These are phyloP conservation scores for Polypedilum vanderplanki DNA, from an alignment of 1,140 invertebrate genomes.

Conservation along the genomic window DNA sequence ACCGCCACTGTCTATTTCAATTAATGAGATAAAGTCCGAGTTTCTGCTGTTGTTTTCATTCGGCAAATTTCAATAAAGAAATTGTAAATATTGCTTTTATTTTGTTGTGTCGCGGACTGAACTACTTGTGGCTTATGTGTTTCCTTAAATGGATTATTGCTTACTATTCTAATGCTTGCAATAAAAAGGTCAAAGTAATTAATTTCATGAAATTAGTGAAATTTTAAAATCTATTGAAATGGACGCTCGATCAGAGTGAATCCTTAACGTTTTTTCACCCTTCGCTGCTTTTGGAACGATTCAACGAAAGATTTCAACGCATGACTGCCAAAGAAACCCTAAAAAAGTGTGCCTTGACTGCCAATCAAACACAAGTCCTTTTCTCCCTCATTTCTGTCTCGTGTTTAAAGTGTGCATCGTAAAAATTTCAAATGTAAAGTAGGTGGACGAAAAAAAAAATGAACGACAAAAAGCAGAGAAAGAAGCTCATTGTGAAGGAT, in stretches of 20 bases:
- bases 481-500: neutral
- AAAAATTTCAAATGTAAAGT: constrained; percentile 23
- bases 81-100: neutral
- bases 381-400: neutral
- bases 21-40: constrained; percentile 10
- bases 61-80: neutral
- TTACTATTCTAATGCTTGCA: neutral
- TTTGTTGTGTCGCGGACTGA: neutral
- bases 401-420: constrained; percentile 1
- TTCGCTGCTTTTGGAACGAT: neutral
- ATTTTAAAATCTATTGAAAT: neutral
- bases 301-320: constrained; percentile 23
- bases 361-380: constrained; percentile 16
- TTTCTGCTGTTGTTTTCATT: neutral
- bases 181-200: neutral
- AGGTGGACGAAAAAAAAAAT: constrained; percentile 5
- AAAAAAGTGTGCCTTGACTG: neutral
- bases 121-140: neutral
- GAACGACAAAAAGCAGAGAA: constrained; percentile 23
- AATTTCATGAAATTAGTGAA: neutral
- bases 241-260: neutral
- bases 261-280: constrained; percentile 22
- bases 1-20: neutral
- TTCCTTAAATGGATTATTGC: constrained; percentile 12
- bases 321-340: neutral